Evolutionary conservation across 1,140 invertebrate species (phyloP), one percentile per base, ranked within the genome.

Genomic region (Doryteuthis pealeii): DNA sequence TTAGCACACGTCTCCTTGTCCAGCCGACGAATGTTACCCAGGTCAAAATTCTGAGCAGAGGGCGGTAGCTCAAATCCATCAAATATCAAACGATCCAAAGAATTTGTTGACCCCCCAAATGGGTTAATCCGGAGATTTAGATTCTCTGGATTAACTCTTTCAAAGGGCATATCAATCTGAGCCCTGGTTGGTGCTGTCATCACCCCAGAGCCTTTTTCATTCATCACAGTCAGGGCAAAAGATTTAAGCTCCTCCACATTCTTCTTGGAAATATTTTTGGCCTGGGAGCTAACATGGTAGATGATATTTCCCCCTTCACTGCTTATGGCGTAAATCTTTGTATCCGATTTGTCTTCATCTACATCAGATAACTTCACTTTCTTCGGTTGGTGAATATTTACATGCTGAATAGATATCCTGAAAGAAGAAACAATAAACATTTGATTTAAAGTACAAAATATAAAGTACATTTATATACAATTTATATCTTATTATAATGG

Each of bases 261-360:
- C 74, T 82, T 86, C 68, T 77, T 78, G 8, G 78, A 71, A 12
- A 80, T 73, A 49, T 81, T 80, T 32, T 78, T 78, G 30, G 78
- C 81, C 12, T 82, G 79, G 26, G 85, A 72, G 22, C 90, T 92
- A 31, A 95, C 92, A 83, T 95, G 94, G 86, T 95, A 95, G 78
- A 94, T 94, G 0, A 95, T 92, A 81, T 94, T 94, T 1, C 94
- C 94, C 79, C 94, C 93, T 31, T 94, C 93, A 66, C 92, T 94
- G 81, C 94, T 95, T 49, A 96, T 94, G 2, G 94, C 94, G 84
- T 93, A 95, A 14, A 96, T 93, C 83, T 93, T 92, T 0, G 91
- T 90, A 88, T 90, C 86, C 12, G 79, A 70, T 70, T 83, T 78
- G 18, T 85, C 82, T 66, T 86, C 79, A 30, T 74, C 76, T 30